These are phyloP conservation scores for Petromus typicus DNA, from an alignment of 2,113 vertebrate genomes.

Conservation along the genomic window DNA sequence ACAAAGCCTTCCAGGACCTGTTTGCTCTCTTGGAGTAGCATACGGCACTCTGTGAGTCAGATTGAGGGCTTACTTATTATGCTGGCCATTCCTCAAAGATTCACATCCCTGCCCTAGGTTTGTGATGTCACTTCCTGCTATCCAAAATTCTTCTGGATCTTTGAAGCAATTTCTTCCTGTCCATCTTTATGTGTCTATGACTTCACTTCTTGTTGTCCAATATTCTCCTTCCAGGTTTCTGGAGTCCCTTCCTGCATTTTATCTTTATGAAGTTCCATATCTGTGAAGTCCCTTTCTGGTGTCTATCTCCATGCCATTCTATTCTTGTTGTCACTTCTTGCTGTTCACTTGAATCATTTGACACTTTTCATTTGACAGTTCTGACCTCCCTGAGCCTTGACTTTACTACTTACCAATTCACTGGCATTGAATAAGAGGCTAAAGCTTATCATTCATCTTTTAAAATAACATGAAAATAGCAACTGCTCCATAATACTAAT, in stretches of 20 bases:
- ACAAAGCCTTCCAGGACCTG: background rate
- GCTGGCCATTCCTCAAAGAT: background rate
- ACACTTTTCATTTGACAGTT: background rate
- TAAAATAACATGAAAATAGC: background rate
- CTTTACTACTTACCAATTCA: background rate
- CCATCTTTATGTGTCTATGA: background rate
- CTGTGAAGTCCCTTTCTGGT: background rate
- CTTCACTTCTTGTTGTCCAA: background rate
- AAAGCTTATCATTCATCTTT: background rate
- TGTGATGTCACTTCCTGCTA: background rate
- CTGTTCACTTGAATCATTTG: background rate
- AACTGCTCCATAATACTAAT: background rate
- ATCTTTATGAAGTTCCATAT: background rate
- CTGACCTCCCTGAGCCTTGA: background rate
- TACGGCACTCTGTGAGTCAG: background rate
- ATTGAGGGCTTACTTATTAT: background rate
- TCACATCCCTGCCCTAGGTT: background rate
- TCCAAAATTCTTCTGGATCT: background rate
- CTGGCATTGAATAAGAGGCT: background rate
- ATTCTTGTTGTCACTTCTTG: background rate
- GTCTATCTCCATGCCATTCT: background rate
- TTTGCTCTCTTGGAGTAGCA: background rate
- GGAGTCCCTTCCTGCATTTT: background rate
- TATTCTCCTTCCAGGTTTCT: background rate
- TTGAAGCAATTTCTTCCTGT: background rate